Evolutionary conservation across 2,113 vertebrate genomes (phyloP).

Genomic region (Fukomys damarensis): DNA sequence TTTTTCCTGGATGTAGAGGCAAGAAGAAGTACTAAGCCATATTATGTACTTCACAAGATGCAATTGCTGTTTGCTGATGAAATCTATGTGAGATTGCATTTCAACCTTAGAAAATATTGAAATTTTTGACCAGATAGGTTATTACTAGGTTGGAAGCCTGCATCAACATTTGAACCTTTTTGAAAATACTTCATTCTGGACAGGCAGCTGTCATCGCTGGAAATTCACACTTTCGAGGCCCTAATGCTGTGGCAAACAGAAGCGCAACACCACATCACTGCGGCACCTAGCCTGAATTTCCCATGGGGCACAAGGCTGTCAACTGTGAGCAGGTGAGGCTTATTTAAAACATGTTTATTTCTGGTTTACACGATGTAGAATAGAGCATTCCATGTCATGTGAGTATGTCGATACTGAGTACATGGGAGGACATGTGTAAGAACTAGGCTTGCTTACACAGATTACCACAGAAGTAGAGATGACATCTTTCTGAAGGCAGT

Average conservation of each 20-base stretch:
- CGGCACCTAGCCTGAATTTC: conserved; percentile 57
- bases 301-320: neutral
- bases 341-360: conserved; percentile 70
- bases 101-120: conserved; percentile 53
- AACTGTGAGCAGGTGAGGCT: neutral
- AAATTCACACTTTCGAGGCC: neutral
- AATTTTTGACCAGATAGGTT: conserved; percentile 48
- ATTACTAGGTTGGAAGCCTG: neutral
- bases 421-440: rapidly evolving
- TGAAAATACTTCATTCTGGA: conserved; percentile 56
- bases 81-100: conserved; percentile 37
- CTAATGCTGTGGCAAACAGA: conserved; percentile 47
- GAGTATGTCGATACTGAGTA: neutral
- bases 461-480: conserved; percentile 20
- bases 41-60: conserved; percentile 30
- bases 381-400: neutral
- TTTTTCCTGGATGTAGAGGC: neutral
- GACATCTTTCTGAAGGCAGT: conserved; percentile 8
- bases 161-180: conserved; percentile 49
- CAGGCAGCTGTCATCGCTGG: conserved; percentile 25
- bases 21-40: conserved; percentile 45
- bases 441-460: neutral
- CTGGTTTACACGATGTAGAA: conserved; percentile 22
- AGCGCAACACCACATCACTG: neutral
- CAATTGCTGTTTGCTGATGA: neutral